Base-by-base conservation (phyloP, 2,797 vertebrate genomes). In the Melopsittacus undulatus region DNA sequence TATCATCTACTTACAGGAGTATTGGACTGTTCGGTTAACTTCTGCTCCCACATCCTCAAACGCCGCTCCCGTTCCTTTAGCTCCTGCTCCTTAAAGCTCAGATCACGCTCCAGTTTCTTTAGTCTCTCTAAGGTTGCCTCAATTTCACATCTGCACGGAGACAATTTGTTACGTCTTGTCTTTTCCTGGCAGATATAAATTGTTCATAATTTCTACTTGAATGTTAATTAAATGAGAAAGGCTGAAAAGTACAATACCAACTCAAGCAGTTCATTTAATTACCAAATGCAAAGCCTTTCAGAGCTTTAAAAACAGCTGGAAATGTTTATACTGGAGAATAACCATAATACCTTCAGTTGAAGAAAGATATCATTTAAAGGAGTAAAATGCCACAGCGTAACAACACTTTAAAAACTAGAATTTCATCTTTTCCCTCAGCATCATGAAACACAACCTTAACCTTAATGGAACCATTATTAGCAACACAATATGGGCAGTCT, bases 1-100 rank as follows among this genome's bases (percentile, higher is more conserved):
- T 82, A 87, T 68, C 45, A 67, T 80, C 69, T 94, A 98, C 99
- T 99, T 98, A 99, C 99, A 94, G 99, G 99, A 81, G 98, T 99
- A 98, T 98, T 99, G 97, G 99, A 99, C 97, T 99, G 99, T 68
- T 99, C 99, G 0, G 99, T 98, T 95, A 99, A 98, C 96, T 99
- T 99, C 93, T 98, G 98, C 98, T 99, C 99, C 99, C 99, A 99
- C 98, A 99, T 99, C 98, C 98, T 99, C 57, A 99, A 97, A 40
- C 98, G 99, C 45, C 98, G 98, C 95, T 99, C 99, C 89, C 99
- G 97, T 96, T 99, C 99, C 97, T 99, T 99, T 92, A 99, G 98
- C 94, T 99, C 99, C 97, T 99, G 99, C 97, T 99, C 99, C 97
- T 99, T 99, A 96, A 98, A 99, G 97, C 99, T 99, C 98, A 99